Conservation (phyloP, 2,113 vertebrate genomes). For the Symphodus melops region DNA sequence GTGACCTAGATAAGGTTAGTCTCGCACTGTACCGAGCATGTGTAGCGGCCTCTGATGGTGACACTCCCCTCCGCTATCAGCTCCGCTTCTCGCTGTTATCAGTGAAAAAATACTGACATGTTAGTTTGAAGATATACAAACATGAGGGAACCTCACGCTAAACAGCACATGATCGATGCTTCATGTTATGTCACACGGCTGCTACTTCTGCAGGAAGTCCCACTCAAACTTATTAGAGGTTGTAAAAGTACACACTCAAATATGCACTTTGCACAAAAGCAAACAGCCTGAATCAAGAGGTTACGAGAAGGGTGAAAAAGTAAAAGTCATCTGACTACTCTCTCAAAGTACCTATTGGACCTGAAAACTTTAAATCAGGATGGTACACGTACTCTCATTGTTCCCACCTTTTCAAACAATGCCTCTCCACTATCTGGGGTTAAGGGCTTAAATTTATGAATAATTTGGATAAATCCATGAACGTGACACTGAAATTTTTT, state of each 20-base stretch:
- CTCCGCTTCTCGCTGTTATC: conserved; percentile 22
- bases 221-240: not conserved
- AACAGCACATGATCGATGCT: conserved; percentile 5
- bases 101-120: conserved; percentile 12
- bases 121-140: conserved; percentile 22
- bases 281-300: too few species aligned
- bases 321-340: too few species aligned
- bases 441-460: too few species aligned
- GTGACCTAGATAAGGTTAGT: conserved; percentile 64
- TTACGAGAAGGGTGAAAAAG: too few species aligned
- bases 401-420: too few species aligned
- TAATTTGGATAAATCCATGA: not conserved
- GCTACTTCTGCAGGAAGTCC: not conserved
- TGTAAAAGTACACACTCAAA: too few species aligned
- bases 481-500: not conserved
- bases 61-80: conserved; percentile 39
- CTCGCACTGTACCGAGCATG: not conserved
- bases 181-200: not conserved
- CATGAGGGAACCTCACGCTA: not conserved
- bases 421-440: too few species aligned
- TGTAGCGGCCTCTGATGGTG: conserved; percentile 3
- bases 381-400: too few species aligned
- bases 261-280: too few species aligned
- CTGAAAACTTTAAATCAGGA: too few species aligned
- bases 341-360: too few species aligned